A percentile compares a stretch with the other conserved stretches of the same genome.
phyloP scores from a whole-genome alignment of 1,140 invertebrate genomes.

The Brachionus rotundiformis region DNA sequence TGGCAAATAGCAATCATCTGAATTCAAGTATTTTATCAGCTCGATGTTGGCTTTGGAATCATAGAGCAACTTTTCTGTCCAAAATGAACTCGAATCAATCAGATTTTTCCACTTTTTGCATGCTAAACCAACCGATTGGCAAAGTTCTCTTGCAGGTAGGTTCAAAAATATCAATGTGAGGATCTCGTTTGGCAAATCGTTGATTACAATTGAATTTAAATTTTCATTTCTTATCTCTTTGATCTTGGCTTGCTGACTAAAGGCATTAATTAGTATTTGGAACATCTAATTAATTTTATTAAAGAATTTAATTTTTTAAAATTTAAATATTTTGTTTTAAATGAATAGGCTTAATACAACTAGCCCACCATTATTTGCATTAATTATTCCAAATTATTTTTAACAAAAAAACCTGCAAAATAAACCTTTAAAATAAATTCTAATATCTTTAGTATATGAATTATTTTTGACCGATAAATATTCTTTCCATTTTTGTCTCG shows the following conservation, averaged over 20 bases:
- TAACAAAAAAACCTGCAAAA: not conserved
- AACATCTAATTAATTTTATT: not conserved
- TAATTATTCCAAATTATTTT: no score
- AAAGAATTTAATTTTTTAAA: not conserved
- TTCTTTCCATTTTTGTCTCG: not conserved
- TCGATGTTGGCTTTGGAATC: not conserved
- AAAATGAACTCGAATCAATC: not conserved
- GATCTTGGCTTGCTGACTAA: not conserved
- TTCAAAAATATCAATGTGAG: not conserved
- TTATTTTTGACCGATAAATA: not conserved
- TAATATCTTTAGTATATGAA: not conserved
- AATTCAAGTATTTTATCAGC: conserved; percentile 13
- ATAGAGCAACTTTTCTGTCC: conserved; percentile 3
- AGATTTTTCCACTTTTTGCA: conserved; percentile 41
- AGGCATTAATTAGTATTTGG: not conserved
- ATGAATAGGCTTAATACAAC: no score
- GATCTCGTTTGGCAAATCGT: conserved; percentile 31
- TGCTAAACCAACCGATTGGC: not conserved
- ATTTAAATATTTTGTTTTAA: no score
- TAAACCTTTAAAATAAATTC: not conserved
- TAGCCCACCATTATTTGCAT: no score
- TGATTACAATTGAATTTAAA: not conserved
- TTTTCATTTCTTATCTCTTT: not conserved
- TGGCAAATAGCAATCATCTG: not conserved
- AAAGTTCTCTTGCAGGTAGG: not conserved